phyloP scores from a whole-genome alignment of 92 coral and sea anemone genomes.

The Epizoanthus rinbou region DNA sequence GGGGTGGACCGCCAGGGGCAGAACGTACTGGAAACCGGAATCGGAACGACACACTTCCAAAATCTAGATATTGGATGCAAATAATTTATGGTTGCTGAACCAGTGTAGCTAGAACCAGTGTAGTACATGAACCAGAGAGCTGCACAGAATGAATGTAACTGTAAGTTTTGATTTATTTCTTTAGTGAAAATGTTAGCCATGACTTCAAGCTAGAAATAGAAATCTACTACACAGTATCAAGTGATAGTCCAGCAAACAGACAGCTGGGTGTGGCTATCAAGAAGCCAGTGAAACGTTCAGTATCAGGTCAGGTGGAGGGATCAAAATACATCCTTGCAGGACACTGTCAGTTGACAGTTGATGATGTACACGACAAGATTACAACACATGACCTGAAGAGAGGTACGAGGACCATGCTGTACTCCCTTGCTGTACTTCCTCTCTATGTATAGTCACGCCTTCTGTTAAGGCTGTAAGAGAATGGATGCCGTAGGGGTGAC shows the following conservation, averaged over 20 bases:
- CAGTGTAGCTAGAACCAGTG: too few species aligned
- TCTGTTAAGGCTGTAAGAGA: too few species aligned
- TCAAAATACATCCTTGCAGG: constrained; percentile 95
- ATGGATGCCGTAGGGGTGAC: too few species aligned
- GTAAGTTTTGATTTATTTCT: background rate
- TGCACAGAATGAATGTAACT: too few species aligned
- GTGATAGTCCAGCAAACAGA: constrained; percentile 85
- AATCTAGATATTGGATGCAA: too few species aligned
- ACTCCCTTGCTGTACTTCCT: background rate
- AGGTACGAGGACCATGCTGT: constrained; percentile 47
- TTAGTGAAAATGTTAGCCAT: constrained; percentile 91
- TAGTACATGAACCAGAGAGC: too few species aligned
- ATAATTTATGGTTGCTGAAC: too few species aligned
- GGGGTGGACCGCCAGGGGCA: too few species aligned
- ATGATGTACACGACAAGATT: constrained; percentile 81
- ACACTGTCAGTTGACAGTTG: constrained; percentile 88
- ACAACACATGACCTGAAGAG: constrained; percentile 93
- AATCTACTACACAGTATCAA: constrained; percentile 95
- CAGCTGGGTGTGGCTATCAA: constrained; percentile 59
- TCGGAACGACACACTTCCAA: too few species aligned
- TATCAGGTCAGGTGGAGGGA: constrained; percentile 68
- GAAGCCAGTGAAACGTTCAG: constrained; percentile 68
- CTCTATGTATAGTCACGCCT: background rate
- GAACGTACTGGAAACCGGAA: too few species aligned
- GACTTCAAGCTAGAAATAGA: constrained; percentile 97